Conservation (phyloP, 1,140 invertebrate genomes). For the Reticulitermes speratus region DNA sequence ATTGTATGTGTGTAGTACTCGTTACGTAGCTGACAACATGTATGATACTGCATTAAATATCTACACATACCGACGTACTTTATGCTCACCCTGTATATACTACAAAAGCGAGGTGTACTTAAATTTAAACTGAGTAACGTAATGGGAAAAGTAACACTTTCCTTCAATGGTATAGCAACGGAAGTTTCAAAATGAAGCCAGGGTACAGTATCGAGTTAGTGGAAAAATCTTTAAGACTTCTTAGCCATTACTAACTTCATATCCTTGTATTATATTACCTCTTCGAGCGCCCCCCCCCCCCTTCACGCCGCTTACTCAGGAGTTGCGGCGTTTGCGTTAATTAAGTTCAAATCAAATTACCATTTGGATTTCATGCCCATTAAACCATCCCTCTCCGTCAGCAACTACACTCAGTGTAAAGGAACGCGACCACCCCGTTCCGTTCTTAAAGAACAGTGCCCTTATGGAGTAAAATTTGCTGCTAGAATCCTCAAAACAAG, state of each 20-base stretch:
- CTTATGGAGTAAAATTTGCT: neutral
- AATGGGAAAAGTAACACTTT: neutral
- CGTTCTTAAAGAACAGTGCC: neutral
- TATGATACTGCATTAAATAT: too few species aligned
- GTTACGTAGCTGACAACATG: too few species aligned
- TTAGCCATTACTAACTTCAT: slow-evolving; percentile 10
- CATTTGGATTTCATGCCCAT: slow-evolving; percentile 49
- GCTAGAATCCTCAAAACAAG: neutral
- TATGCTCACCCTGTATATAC: too few species aligned
- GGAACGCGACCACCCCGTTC: neutral
- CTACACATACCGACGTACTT: too few species aligned
- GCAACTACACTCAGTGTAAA: neutral
- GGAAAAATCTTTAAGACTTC: neutral
- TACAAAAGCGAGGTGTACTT: too few species aligned
- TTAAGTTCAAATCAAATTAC: slow-evolving; percentile 50
- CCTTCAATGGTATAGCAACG: neutral
- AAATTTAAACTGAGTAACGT: neutral
- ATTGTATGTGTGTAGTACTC: too few species aligned
- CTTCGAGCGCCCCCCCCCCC: neutral
- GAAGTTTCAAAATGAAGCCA: slow-evolving; percentile 7
- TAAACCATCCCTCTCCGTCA: slow-evolving; percentile 40
- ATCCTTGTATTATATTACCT: slow-evolving; percentile 9
- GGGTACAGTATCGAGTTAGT: neutral
- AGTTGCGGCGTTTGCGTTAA: slow-evolving; percentile 41
- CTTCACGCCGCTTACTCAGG: neutral